phyloP scores from a whole-genome alignment of 2,888 invertebrate species.

The Alitta virens region DNA sequence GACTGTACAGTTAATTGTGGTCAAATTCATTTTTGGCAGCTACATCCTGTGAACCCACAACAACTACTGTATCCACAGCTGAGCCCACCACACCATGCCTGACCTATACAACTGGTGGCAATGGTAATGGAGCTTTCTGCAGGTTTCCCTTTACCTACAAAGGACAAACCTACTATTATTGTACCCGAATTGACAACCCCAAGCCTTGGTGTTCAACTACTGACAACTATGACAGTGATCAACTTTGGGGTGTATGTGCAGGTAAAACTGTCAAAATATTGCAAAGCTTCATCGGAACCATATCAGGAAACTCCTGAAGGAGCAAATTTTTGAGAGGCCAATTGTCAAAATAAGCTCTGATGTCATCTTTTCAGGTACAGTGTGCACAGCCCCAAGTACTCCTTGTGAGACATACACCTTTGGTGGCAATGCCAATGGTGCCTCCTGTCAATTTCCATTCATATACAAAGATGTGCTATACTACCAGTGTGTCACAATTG shows the following conservation, averaged over 20 bases:
- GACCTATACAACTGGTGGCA: conserved; percentile 3
- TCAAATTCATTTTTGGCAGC: background rate
- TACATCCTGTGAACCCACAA: background rate
- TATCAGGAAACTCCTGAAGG: too few relatives aligned
- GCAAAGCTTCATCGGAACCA: too few relatives aligned
- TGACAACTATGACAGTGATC: conserved; percentile 13
- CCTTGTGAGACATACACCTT: background rate
- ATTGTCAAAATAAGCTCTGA: too few relatives aligned
- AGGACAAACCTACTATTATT: background rate
- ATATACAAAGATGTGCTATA: background rate
- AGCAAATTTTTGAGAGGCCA: too few relatives aligned
- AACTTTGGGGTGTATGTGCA: conserved; percentile 7
- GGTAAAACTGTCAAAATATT: too few relatives aligned
- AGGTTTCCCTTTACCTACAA: conserved; percentile 14
- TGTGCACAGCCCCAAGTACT: background rate
- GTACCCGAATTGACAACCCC: background rate
- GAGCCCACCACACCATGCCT: too few relatives aligned
- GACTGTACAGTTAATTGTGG: background rate
- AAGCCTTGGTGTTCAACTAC: conserved; percentile 14
- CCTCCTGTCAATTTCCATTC: background rate
- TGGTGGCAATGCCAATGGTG: background rate
- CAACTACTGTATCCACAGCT: background rate
- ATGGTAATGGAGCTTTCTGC: conserved; percentile 9
- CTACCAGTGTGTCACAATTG: background rate
- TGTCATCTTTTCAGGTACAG: too few relatives aligned